A percentile compares a stretch with the other conserved stretches of the same genome.
Conservation (phyloP, 2,113 vertebrate genomes). For the Muscicapa adusta region DNA sequence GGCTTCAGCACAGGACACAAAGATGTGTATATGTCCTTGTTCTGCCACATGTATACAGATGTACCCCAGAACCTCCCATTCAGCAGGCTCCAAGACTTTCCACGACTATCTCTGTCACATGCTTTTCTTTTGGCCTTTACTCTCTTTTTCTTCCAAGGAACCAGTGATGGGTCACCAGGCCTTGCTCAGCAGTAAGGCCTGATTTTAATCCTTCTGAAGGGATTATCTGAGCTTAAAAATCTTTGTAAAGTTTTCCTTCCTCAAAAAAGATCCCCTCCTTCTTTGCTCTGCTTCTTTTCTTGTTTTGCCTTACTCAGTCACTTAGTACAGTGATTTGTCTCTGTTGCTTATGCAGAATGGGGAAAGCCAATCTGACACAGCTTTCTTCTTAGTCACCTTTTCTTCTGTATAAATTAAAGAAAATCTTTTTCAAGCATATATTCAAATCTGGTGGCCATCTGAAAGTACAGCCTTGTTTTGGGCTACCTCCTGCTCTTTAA, state of each 20-base stretch:
- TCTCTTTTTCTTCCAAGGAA: not conserved
- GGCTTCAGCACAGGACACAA: not conserved
- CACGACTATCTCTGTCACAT: not conserved
- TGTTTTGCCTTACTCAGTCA: not conserved
- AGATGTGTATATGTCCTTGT: fast-evolving
- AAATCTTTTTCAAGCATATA: not conserved
- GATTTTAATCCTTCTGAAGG: not conserved
- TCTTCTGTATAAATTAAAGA: not conserved
- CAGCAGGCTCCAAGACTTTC: not conserved
- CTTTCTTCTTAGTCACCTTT: not conserved
- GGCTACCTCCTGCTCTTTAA: not conserved
- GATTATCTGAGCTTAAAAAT: not conserved
- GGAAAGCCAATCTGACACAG: not conserved
- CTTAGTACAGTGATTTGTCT: not conserved
- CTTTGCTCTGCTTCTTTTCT: not conserved
- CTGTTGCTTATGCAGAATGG: not conserved
- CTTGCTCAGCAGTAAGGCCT: not conserved
- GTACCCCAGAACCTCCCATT: not conserved
- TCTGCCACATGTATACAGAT: not conserved
- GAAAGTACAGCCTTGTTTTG: not conserved
- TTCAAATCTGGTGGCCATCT: not conserved
- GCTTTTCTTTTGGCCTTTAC: not conserved
- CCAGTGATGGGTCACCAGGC: not conserved
- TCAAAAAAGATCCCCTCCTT: not conserved
- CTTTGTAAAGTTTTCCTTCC: not conserved